These are phyloP conservation scores for Elephas maximus DNA, from an alignment of 2,113 vertebrate species.

Conservation along the genomic window DNA sequence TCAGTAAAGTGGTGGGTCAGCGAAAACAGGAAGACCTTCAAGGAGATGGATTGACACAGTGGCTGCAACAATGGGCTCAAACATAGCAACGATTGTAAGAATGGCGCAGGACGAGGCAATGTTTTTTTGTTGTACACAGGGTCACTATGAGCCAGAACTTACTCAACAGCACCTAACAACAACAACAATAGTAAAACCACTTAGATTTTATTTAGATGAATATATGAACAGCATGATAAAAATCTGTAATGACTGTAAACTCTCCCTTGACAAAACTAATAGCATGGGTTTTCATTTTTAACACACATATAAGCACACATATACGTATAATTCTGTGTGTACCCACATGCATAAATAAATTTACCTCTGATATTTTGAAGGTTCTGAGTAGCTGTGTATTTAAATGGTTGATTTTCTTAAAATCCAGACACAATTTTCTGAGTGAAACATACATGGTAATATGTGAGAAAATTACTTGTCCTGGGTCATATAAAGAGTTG, in stretches of 20 bases:
- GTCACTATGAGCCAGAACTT: too few relatives aligned
- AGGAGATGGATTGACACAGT: too few relatives aligned
- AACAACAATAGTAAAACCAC: not conserved
- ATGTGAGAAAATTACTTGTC: slow-evolving; percentile 63
- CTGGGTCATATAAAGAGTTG: slow-evolving; percentile 53
- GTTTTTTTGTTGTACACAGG: too few relatives aligned
- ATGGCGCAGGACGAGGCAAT: too few relatives aligned
- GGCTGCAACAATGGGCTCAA: too few relatives aligned
- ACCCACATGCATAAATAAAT: not conserved
- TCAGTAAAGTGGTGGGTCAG: too few relatives aligned
- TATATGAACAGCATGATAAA: not conserved
- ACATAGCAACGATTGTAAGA: too few relatives aligned
- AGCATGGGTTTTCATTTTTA: slow-evolving; percentile 29
- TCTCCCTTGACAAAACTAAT: not conserved
- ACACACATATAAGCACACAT: not conserved
- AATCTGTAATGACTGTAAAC: not conserved
- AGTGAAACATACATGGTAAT: slow-evolving; percentile 74
- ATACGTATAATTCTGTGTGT: not conserved
- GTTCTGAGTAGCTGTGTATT: not conserved
- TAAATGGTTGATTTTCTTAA: slow-evolving; percentile 68
- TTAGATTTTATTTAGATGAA: slow-evolving; percentile 42
- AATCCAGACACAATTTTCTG: slow-evolving; percentile 52
- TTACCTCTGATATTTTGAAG: slow-evolving; percentile 65
- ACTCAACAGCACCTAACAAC: too few relatives aligned
- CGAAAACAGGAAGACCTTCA: too few relatives aligned